Evolutionary conservation across 2,797 vertebrate genomes (phyloP).

Genomic region (Synaphobranchus kaupii): DNA sequence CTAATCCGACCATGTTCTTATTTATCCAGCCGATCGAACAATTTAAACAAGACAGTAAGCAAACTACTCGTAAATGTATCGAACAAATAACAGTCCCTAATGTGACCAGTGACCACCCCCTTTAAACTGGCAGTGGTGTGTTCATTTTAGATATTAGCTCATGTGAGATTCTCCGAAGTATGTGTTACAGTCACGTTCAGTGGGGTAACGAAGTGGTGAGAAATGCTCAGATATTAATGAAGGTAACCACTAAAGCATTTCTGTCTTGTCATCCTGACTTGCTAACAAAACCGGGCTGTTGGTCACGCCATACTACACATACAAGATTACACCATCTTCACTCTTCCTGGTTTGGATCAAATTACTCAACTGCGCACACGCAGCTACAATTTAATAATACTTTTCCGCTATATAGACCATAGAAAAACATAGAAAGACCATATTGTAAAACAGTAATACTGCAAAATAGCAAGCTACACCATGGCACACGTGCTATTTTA

Average conservation of each 20-base stretch:
- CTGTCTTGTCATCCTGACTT: conserved; percentile 71
- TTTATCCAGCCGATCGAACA: too few species aligned
- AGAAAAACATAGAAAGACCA: too few species aligned
- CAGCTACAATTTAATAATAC: background rate
- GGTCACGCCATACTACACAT: background rate
- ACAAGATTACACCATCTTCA: background rate
- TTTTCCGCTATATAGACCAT: too few species aligned
- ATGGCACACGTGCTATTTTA: background rate
- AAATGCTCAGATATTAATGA: background rate
- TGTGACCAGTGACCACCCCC: too few species aligned
- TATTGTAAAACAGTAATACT: background rate
- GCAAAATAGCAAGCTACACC: background rate
- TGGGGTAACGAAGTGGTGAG: background rate
- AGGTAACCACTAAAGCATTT: conserved; percentile 42
- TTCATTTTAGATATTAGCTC: background rate
- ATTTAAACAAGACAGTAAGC: too few species aligned
- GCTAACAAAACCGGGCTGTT: conserved; percentile 34
- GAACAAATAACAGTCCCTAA: too few species aligned
- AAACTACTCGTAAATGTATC: too few species aligned
- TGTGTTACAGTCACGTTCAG: background rate
- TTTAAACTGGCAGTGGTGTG: background rate
- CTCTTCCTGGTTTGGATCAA: background rate
- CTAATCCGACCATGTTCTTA: too few species aligned
- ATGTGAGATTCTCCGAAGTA: background rate
- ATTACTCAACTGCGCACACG: background rate